Evolutionary conservation across 2,113 vertebrate genomes (phyloP).

Genomic region (Pseudopodoces humilis): DNA sequence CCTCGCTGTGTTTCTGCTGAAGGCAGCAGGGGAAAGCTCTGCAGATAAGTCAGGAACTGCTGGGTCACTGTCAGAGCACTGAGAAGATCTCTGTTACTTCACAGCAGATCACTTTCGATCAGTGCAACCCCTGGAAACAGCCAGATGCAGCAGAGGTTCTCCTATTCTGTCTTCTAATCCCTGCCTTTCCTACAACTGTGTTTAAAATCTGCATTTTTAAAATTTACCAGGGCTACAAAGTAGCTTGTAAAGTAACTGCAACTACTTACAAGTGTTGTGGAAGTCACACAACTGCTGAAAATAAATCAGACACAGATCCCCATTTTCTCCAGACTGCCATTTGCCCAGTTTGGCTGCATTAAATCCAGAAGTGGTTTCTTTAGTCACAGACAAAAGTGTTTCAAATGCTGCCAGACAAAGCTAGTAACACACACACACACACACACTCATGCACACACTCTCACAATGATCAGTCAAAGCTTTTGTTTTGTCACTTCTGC

Average conservation of each 20-base stretch:
- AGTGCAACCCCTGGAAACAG: background rate
- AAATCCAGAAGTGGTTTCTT: background rate
- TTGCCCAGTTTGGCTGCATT: background rate
- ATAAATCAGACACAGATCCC: background rate
- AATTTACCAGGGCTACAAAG: background rate
- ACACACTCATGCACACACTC: rapidly evolving
- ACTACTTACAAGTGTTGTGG: background rate
- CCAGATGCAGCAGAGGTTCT: background rate
- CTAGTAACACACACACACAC: background rate
- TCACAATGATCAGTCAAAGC: background rate
- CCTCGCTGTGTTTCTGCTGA: background rate
- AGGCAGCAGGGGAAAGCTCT: background rate
- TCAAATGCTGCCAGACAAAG: background rate
- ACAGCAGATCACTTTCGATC: background rate
- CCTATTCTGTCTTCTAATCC: background rate
- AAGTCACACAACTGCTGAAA: background rate
- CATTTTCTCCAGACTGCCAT: background rate
- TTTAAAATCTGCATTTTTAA: background rate
- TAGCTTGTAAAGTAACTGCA: background rate
- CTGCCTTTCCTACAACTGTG: background rate
- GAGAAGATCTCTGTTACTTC: background rate
- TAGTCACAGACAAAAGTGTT: background rate
- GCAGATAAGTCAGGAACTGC: background rate
- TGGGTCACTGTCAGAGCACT: background rate
- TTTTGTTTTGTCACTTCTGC: background rate